Evolutionary conservation across 2,888 invertebrate genomes (phyloP), one percentile per base, ranked within the genome.

Genomic region (Xanthorhoe designata): DNA sequence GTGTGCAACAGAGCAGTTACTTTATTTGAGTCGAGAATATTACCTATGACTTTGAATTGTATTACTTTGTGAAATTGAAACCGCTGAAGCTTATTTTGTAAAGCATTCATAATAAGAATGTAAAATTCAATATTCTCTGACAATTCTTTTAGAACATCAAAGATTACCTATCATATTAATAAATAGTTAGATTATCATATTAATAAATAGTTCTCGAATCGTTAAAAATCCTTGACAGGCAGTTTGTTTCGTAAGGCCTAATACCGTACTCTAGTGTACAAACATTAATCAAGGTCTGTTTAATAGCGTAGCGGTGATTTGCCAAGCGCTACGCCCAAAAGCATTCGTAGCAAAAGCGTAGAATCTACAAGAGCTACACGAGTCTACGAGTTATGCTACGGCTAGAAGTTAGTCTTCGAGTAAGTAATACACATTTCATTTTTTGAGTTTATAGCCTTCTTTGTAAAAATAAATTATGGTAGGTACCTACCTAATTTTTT

Each of bases 261-360:
- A 17, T 19, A 10, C n/a, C 32, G 4, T 18, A 19, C 49, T 10
- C 18, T 24, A 50, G 19, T 50, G 49, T 50, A 50, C 49, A 50
- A 50, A 50, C 49, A 50, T 50, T 50, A 50, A 50, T 50, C 49
- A 50, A 42, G 17, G 18, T 18, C 9, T 19, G 49, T 50, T 50
- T 50, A 51, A 24, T 29, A 19, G 24, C 51, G 51, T 29, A 19
- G 24, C 51, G 19, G 24, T n/a, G 24, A 24, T 51, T 51, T 51
- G 8, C 51, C 19, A 50, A 13, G 13, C 24, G 51, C 51, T 51
- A 51, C 24, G 24, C 50, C 10, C 18, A 19, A 50, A 9, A 10
- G 18, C 19, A 51, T 24, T 51, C 51, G 51, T 24, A 51, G 51
- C 51, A 24, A 42, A 13, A 42, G 13, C 38, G 38, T n/a, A 19